Evolutionary conservation across 2,113 vertebrate species (phyloP), one percentile per base, ranked within the genome.

Genomic region (Panthera tigris): DNA sequence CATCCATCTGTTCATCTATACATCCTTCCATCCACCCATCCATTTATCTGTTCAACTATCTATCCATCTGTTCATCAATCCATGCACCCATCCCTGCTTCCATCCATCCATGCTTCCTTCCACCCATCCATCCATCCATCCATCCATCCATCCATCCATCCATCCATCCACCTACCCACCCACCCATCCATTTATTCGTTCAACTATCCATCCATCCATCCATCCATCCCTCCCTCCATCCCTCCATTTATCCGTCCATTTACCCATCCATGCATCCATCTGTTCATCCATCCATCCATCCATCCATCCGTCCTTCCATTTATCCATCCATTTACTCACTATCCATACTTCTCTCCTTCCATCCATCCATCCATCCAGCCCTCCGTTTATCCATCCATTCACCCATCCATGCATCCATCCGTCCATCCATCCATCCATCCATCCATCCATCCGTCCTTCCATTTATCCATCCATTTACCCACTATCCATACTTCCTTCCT

Each of bases 381-480:
- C n/a, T 23, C 16, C 2, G 0, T 36, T 0, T 19, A 23, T 13
- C 36, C 69, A 14, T 18, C 48, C 10, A 11, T 10, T 0, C 0
- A 9, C 0, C 33, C 19, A 29, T 3, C 12, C 29, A 41, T 18
- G 18, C 55, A 23, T 57, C 27, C 10, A 13, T 25, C 5, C 1
- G 19, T 50, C 3, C 39, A n/a, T 27, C 50, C 9, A 55, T 1
- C 2, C 11, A n/a, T 15, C 14, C 15, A 69, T 36, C 21, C 6
- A 0, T 18, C 5, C 14, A 27, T 19, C 25, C 7, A 45, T 29
- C 2, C 18, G 16, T 4, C 7, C 18, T n/a, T 15, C 31, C 1
- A 39, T 16, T 5, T 45, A 74, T 8, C 14, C 16, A 45, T 6
- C 4, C 13, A 55, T 10, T 3, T 5, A 23, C 48, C 6, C 8